Conservation (phyloP, 2,888 invertebrate genomes). For the Machimus rusticus region DNA sequence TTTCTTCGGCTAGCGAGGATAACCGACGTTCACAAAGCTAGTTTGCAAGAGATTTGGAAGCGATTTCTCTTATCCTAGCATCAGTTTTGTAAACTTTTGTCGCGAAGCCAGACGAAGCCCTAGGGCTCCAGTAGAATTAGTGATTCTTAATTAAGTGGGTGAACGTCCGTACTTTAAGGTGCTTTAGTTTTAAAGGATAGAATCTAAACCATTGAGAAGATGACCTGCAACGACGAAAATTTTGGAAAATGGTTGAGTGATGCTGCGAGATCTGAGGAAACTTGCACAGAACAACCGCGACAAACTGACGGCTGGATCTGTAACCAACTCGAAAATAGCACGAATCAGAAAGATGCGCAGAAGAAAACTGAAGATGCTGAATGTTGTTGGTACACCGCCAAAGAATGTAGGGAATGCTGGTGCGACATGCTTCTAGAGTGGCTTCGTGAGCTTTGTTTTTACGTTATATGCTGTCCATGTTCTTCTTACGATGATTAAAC, state of each 20-base stretch:
- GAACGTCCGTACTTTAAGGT: background rate
- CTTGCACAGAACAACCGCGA: background rate
- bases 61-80: background rate
- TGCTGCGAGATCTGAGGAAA: background rate
- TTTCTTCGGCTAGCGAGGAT: background rate
- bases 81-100: background rate
- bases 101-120: background rate
- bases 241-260: background rate
- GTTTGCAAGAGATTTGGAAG: background rate
- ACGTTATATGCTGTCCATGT: background rate
- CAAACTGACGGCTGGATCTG: background rate
- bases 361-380: background rate
- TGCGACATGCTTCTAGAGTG: background rate
- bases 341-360: background rate
- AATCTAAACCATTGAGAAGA: background rate
- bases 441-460: background rate
- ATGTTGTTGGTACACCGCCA: background rate
- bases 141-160: background rate
- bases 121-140: background rate
- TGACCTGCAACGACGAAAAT: background rate
- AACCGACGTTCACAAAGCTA: background rate
- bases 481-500: background rate
- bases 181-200: background rate
- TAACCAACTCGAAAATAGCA: background rate
- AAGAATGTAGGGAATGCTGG: background rate